These are phyloP conservation scores for Phymatocera aterrima DNA, from an alignment of 2,888 invertebrate species.

Conservation along the genomic window DNA sequence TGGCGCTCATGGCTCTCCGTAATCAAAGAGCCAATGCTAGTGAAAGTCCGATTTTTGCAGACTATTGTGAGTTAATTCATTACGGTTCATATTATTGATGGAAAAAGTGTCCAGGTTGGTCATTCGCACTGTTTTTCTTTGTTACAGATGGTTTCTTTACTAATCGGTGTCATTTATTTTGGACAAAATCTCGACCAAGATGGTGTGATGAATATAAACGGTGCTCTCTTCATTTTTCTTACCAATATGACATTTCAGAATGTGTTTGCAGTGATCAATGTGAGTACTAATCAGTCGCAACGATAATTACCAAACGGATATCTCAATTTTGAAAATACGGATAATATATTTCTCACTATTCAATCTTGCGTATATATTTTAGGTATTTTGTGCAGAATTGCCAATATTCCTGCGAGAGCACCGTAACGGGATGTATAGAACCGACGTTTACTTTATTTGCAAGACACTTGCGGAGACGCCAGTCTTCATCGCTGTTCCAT, in stretches of 20 bases:
- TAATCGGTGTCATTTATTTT: slow-evolving; percentile 92
- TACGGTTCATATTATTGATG: too few relatives aligned
- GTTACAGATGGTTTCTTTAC: slow-evolving; percentile 90
- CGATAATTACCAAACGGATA: neutral
- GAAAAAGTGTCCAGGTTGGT: too few relatives aligned
- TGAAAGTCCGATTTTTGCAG: slow-evolving; percentile 92
- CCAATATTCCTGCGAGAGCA: slow-evolving; percentile 94
- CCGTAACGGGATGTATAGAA: slow-evolving; percentile 92
- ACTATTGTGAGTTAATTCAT: slow-evolving; percentile 89
- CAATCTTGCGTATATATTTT: slow-evolving; percentile 49
- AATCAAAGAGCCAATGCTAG: slow-evolving; percentile 92
- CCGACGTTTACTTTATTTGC: slow-evolving; percentile 93
- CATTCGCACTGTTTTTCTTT: too few relatives aligned
- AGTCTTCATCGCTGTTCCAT: slow-evolving; percentile 88
- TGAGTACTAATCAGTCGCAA: slow-evolving; percentile 78
- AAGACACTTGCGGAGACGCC: slow-evolving; percentile 94
- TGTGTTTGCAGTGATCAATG: slow-evolving; percentile 95
- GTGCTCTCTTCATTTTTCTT: slow-evolving; percentile 91
- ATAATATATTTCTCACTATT: neutral
- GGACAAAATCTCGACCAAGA: slow-evolving; percentile 89
- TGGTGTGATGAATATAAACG: slow-evolving; percentile 96
- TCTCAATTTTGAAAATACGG: neutral
- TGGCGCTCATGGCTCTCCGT: slow-evolving; percentile 94
- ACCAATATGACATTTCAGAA: slow-evolving; percentile 97
- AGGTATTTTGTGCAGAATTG: slow-evolving; percentile 94